A percentile compares a stretch with the other conserved stretches of the same genome.
Conservation (phyloP, 2,797 vertebrate species). For the Melopsittacus undulatus region DNA sequence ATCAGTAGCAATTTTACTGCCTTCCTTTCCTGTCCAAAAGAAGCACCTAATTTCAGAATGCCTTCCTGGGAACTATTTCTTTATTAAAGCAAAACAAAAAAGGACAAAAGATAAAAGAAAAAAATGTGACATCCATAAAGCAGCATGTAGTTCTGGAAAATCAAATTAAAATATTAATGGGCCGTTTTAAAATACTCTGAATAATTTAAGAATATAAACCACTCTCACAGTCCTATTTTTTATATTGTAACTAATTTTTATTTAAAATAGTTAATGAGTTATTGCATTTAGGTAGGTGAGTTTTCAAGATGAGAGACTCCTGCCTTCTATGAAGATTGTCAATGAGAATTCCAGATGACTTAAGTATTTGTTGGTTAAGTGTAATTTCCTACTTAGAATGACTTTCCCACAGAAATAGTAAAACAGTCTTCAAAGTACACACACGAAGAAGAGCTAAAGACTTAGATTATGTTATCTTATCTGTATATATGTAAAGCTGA, state of each 20-base stretch:
- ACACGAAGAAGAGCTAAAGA: not conserved
- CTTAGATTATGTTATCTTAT: not conserved
- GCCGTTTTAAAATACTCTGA: not conserved
- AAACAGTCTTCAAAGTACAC: not conserved
- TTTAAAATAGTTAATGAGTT: not conserved
- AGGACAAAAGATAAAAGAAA: no score
- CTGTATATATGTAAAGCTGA: not conserved
- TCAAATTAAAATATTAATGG: not conserved
- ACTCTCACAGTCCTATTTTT: not conserved
- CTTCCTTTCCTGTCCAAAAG: not conserved
- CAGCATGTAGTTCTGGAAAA: not conserved
- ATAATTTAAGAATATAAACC: not conserved
- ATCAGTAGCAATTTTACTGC: slow-evolving; percentile 13
- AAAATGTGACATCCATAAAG: not conserved
- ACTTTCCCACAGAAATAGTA: not conserved
- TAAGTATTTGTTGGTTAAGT: not conserved
- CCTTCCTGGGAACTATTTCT: not conserved
- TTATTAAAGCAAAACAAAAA: not conserved
- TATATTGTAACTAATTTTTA: not conserved
- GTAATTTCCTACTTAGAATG: not conserved
- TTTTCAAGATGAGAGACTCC: not conserved
- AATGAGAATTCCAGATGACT: not conserved
- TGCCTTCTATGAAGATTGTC: not conserved
- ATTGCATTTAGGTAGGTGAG: not conserved
- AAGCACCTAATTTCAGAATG: not conserved